A percentile compares a stretch with the other conserved stretches of the same genome.
Evolutionary conservation across 2,113 vertebrate genomes (phyloP).

Genomic region (Nothocercus julius): DNA sequence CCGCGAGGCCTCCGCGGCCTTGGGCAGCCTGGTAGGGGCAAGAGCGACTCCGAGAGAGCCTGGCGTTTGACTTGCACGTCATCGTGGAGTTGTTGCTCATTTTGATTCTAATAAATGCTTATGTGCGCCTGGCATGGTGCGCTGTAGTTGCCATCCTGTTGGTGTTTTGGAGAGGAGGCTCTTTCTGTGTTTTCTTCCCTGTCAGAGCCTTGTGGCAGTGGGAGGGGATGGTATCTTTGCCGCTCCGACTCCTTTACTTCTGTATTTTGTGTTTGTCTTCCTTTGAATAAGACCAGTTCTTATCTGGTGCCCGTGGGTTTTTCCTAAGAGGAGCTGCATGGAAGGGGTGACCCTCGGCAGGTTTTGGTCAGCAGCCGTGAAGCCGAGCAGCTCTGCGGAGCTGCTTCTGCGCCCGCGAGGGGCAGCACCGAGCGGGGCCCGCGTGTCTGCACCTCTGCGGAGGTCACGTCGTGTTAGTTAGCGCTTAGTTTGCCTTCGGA

Average conservation of each 20-base stretch:
- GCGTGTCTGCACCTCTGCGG: background rate
- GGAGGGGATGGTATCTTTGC: background rate
- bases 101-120: background rate
- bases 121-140: fast-evolving
- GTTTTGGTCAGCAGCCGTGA: background rate
- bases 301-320: background rate
- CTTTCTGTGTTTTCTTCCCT: background rate
- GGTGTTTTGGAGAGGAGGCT: background rate
- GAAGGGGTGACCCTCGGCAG: background rate
- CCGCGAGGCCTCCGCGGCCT: no score
- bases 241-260: background rate
- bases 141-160: background rate
- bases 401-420: background rate
- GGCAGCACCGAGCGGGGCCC: background rate
- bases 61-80: background rate
- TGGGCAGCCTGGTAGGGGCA: background rate
- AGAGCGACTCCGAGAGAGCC: background rate
- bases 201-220: background rate
- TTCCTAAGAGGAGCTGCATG: background rate
- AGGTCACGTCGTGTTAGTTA: background rate
- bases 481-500: background rate
- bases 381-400: background rate
- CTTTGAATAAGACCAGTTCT: background rate
- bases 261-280: background rate
- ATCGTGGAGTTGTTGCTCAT: background rate